Conservation (phyloP, 2,888 invertebrate species). For the Teleiodes luculella region DNA sequence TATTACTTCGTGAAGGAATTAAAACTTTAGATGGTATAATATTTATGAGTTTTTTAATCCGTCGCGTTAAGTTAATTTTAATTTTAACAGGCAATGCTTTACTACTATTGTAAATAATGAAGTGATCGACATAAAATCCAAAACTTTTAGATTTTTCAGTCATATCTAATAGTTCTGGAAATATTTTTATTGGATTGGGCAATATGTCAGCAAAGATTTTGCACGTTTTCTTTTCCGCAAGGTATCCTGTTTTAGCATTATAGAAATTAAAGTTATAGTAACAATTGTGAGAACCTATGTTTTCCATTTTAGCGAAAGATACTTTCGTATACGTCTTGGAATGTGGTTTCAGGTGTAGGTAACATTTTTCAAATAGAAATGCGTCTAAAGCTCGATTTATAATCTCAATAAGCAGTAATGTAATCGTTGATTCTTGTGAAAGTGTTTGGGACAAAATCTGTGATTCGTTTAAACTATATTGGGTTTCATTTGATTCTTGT, state of each 20-base stretch:
- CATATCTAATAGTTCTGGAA: background rate
- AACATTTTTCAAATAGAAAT: conserved; percentile 35
- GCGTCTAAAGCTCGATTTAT: conserved; percentile 19
- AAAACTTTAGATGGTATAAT: background rate
- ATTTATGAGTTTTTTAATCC: background rate
- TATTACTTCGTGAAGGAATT: background rate
- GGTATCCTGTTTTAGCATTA: background rate
- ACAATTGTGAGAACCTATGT: conserved; percentile 17
- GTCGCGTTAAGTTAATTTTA: background rate
- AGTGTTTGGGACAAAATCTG: background rate
- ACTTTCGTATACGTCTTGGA: conserved; percentile 26
- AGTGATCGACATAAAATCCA: background rate
- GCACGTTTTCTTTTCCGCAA: background rate
- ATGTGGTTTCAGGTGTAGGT: conserved; percentile 26
- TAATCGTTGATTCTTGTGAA: background rate
- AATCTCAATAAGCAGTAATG: background rate
- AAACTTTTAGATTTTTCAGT: background rate
- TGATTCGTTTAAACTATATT: too few relatives aligned
- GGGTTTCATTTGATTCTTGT: too few relatives aligned
- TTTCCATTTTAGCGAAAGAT: conserved; percentile 35
- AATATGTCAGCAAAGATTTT: conserved; percentile 13
- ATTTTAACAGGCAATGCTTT: background rate
- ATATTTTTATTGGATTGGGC: conserved; percentile 9
- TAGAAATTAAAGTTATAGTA: conserved; percentile 12
- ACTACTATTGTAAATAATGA: background rate